Conservation (phyloP, 2,113 vertebrate genomes). For the Dolichallabes microphthalmus region DNA sequence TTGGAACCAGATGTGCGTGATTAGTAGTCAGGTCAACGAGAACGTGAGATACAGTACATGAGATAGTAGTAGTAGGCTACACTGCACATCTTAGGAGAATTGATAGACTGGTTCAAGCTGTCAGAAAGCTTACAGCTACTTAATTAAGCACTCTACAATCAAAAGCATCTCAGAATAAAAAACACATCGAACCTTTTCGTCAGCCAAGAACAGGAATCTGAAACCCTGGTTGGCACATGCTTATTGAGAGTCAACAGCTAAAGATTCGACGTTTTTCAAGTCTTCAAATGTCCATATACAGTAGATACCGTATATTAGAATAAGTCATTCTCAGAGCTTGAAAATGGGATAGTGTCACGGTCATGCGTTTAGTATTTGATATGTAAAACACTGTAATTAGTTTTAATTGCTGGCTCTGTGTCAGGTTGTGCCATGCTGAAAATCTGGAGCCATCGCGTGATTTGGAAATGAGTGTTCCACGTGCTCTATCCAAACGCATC, state of each 20-base stretch:
- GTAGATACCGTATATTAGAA: background rate
- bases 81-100: background rate
- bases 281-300: background rate
- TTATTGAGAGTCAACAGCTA: background rate
- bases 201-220: background rate
- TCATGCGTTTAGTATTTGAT: background rate
- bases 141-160: background rate
- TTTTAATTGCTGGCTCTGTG: conserved; percentile 57
- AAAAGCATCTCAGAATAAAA: background rate
- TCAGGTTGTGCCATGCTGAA: conserved; percentile 48
- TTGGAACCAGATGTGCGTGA: too few species aligned
- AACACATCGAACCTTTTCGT: background rate
- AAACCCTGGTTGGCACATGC: background rate
- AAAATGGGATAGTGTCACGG: background rate
- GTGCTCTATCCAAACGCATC: conserved; percentile 43
- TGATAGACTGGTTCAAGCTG: background rate
- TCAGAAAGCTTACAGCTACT: background rate
- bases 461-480: conserved; percentile 18
- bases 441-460: conserved; percentile 30
- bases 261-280: background rate
- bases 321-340: background rate
- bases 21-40: too few species aligned
- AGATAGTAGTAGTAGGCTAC: too few species aligned
- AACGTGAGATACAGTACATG: too few species aligned
- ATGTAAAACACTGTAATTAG: conserved; percentile 63